Evolutionary conservation across 2,113 vertebrate species (phyloP).

Genomic region (Oceanites oceanicus): DNA sequence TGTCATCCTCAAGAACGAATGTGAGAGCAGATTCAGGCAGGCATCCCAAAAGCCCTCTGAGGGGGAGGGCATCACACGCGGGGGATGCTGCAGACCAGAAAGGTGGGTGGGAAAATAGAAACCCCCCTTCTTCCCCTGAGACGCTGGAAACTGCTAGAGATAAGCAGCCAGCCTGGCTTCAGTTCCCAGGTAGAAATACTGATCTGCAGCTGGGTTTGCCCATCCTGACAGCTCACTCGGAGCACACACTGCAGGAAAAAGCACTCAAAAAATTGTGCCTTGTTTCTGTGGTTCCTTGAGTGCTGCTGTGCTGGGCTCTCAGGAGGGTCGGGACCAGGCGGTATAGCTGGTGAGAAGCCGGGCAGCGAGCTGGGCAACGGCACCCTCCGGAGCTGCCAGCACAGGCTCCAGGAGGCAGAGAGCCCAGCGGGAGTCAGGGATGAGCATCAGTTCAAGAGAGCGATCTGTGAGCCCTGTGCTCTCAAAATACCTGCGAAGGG

Average conservation of each 20-base stretch:
- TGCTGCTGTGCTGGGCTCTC: not conserved
- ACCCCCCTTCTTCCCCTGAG: not conserved
- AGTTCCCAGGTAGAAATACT: not conserved
- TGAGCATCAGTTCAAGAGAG: not conserved
- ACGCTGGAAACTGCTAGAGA: not conserved
- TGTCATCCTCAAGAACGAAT: not conserved
- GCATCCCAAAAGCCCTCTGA: not conserved
- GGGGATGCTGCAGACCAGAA: not conserved
- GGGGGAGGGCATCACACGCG: not conserved
- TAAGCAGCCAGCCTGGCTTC: not conserved
- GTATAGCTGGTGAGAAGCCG: not conserved
- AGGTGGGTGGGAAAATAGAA: not conserved
- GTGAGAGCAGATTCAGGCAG: not conserved
- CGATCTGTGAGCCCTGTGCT: rapidly evolving
- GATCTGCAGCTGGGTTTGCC: not conserved
- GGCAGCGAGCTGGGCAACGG: rapidly evolving
- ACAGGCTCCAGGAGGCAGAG: not conserved
- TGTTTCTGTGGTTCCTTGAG: too few relatives aligned
- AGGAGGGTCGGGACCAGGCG: not conserved
- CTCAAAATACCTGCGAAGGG: not conserved
- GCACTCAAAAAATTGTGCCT: not conserved
- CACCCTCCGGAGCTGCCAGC: not conserved
- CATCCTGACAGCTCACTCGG: not conserved
- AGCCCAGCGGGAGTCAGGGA: not conserved
- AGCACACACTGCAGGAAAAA: not conserved